Conservation (phyloP, 2,797 vertebrate genomes). For the Halcyon leucocephala region DNA sequence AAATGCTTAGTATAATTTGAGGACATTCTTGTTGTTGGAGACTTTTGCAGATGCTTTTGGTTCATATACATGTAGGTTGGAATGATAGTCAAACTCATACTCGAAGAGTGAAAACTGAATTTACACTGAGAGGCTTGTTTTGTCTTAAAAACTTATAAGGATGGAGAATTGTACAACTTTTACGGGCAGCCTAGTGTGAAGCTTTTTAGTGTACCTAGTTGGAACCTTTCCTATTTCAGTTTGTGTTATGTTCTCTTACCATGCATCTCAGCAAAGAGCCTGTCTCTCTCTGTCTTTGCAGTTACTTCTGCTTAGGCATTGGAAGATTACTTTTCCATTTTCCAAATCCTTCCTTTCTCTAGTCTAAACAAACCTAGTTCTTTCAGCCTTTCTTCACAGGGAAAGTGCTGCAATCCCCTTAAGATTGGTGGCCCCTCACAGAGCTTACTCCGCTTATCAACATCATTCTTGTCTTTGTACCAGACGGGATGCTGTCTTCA, state of each 20-base stretch:
- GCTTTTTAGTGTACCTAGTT: not conserved
- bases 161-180: not conserved
- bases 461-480: not conserved
- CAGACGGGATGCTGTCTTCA: not conserved
- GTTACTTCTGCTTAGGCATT: not conserved
- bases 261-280: not conserved
- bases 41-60: not conserved
- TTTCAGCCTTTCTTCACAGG: not conserved
- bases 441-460: rapidly evolving
- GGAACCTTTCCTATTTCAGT: not conserved
- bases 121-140: not conserved
- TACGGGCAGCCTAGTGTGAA: not conserved
- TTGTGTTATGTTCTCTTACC: not conserved
- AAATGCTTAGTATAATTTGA: not conserved
- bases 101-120: not conserved
- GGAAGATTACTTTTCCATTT: not conserved
- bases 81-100: not conserved
- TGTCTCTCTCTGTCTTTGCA: not conserved
- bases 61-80: not conserved
- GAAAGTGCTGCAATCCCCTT: not conserved
- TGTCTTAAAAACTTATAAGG: not conserved
- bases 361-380: not conserved
- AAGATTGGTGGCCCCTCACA: not conserved
- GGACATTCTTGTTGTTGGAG: not conserved
- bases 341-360: not conserved